phyloP scores from a whole-genome alignment of 2,797 vertebrate genomes.

The Zenarchopterus dispar region DNA sequence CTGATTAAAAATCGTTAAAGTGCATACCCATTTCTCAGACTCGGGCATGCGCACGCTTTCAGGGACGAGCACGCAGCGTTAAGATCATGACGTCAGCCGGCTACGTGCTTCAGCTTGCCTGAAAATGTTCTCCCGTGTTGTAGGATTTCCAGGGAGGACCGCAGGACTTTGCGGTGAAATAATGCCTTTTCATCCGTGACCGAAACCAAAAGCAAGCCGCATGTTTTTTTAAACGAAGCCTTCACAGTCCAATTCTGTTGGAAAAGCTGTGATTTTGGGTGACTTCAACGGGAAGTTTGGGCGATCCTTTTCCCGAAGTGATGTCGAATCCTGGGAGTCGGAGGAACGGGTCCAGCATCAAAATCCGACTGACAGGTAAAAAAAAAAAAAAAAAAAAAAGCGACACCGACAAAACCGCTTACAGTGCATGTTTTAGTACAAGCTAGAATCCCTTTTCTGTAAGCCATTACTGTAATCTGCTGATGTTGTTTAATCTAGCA shows the following conservation, averaged over 20 bases:
- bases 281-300: constrained; percentile 79
- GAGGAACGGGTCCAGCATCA: constrained; percentile 97
- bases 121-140: constrained; percentile 87
- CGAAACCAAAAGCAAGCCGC: constrained; percentile 51
- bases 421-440: constrained; percentile 27
- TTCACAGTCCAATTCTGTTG: constrained; percentile 52
- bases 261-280: constrained; percentile 69
- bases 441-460: neutral
- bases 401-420: constrained; percentile 40
- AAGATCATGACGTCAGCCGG: constrained; percentile 78
- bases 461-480: neutral
- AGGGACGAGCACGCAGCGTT: constrained; percentile 73
- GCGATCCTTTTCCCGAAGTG: constrained; percentile 83
- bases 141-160: constrained; percentile 77
- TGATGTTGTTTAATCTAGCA: neutral
- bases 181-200: constrained; percentile 72
- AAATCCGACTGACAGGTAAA: constrained; percentile 98
- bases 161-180: constrained; percentile 82
- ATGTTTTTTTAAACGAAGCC: constrained; percentile 52
- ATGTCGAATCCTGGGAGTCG: constrained; percentile 98
- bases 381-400: neutral
- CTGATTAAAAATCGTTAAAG: no score
- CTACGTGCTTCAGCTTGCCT: constrained; percentile 83
- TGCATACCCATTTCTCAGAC: no score
- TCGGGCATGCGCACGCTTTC: constrained; percentile 64